Evolutionary conservation across 2,797 vertebrate genomes (phyloP), one percentile per base, ranked within the genome.

Genomic region (Pteropus rufus): DNA sequence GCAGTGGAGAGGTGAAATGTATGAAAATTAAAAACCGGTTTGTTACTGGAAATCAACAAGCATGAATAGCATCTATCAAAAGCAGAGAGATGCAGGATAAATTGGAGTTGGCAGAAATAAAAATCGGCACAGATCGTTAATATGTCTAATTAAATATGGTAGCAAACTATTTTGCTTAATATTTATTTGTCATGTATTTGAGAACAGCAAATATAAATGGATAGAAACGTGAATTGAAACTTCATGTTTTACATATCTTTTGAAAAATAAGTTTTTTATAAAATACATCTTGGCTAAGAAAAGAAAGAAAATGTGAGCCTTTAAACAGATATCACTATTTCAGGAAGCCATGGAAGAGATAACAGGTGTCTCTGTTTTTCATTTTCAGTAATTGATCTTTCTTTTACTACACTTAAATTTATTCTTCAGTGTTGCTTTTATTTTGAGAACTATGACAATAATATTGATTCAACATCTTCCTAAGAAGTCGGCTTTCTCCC

Each of bases 1-100:
- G 52, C 95, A 89, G 3, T 24, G 70, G 89, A 96, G 60, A 97
- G 58, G 41, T 80, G 7, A 29, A 97, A 97, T 84, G 62, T 24
- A 89, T 41, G 95, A 96, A 98, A 98, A 97, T 97, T 98, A 97
- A 98, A 98, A 97, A 80, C 29, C 49, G 96, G 21, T 79, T 98
- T 97, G 65, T 94, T 97, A 97, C 94, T 93, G 84, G 96, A 98
- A 97, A 98, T 97, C 97, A 94, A 97, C 79, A 91, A 91, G 58
- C 87, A 84, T 95, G 95, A 97, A 95, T 49, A 98, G 86, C 94
- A 97, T 98, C 95, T 91, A 97, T 98, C 96, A 97, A 98, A 97
- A 94, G 84, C 18, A 93, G 86, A 94, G 86, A 97, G 65, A 97
- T 64, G 44, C 75, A 97, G 96, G 91, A 97, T 96, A 96, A 96